Percentiles rank a stretch among this genome's conserved stretches.
These are phyloP conservation scores for Drosophila sechellia DNA, from an alignment of 1,140 invertebrate genomes.

Conservation along the genomic window DNA sequence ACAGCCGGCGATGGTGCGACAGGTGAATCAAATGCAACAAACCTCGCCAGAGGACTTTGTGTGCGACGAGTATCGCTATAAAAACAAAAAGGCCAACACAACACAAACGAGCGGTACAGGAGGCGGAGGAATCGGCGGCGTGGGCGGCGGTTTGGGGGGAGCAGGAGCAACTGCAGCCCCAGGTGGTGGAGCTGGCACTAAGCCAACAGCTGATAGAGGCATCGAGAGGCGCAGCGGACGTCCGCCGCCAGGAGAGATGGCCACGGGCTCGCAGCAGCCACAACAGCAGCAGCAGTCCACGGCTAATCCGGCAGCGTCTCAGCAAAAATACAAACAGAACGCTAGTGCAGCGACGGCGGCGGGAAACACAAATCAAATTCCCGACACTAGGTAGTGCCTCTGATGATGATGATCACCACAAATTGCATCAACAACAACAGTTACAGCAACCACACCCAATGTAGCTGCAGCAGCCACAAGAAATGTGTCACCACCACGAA, in stretches of 20 bases:
- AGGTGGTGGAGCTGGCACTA: conserved; percentile 59
- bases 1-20: conserved; percentile 62
- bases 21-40: conserved; percentile 84
- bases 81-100: conserved; percentile 75
- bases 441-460: conserved; percentile 36
- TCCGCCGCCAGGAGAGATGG: conserved; percentile 66
- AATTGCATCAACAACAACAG: conserved; percentile 41
- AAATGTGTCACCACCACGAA: conserved; percentile 49
- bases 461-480: conserved; percentile 66
- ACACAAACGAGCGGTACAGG: conserved; percentile 63
- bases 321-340: conserved; percentile 78
- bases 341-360: conserved; percentile 63
- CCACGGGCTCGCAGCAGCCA: conserved; percentile 68
- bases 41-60: conserved; percentile 83
- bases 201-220: conserved; percentile 78
- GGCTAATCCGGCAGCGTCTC: conserved; percentile 42
- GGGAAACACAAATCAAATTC: conserved; percentile 83
- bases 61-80: conserved; percentile 79
- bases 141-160: conserved; percentile 15
- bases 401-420: conserved; percentile 42
- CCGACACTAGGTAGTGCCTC: conserved; percentile 84
- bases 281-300: conserved; percentile 62
- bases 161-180: conserved; percentile 49
- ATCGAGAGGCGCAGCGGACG: conserved; percentile 75
- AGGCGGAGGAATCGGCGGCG: conserved; percentile 19